A percentile compares a stretch with the other conserved stretches of the same genome.
Evolutionary conservation across 1,140 invertebrate species (phyloP).

Genomic region (Amphibalanus amphitrite): DNA sequence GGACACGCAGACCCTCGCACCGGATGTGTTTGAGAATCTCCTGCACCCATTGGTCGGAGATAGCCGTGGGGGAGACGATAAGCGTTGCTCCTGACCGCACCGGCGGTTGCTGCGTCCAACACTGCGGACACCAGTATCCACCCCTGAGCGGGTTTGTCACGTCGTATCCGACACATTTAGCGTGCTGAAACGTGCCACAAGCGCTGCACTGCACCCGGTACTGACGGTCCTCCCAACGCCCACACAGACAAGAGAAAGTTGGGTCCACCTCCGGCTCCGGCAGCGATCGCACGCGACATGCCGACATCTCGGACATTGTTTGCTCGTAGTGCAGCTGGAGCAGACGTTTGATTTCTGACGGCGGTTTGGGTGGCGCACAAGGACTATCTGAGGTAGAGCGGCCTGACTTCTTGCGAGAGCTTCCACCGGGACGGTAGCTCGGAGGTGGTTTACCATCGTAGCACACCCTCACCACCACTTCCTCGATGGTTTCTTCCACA

Average conservation of each 20-base stretch:
- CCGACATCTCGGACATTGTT: not conserved
- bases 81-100: constrained; percentile 43
- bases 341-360: not conserved
- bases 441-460: constrained; percentile 6
- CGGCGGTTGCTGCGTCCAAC: constrained; percentile 33
- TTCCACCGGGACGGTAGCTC: not conserved
- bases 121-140: constrained; percentile 42
- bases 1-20: constrained; percentile 26
- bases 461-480: constrained; percentile 7
- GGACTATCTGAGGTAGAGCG: no score
- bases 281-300: no score
- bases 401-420: no score
- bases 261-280: not conserved
- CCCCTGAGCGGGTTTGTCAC: constrained; percentile 21
- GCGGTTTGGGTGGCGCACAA: no score
- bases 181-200: constrained; percentile 42
- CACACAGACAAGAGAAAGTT: not conserved
- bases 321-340: not conserved
- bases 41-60: constrained; percentile 52
- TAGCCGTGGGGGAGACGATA: constrained; percentile 50
- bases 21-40: constrained; percentile 49
- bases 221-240: not conserved
- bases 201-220: constrained; percentile 32
- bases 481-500: constrained; percentile 7
- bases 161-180: constrained; percentile 38